Percentiles rank a stretch among this genome's conserved stretches.
phyloP scores from a whole-genome alignment of 1,140 invertebrate species.

The Drosophila cardini region DNA sequence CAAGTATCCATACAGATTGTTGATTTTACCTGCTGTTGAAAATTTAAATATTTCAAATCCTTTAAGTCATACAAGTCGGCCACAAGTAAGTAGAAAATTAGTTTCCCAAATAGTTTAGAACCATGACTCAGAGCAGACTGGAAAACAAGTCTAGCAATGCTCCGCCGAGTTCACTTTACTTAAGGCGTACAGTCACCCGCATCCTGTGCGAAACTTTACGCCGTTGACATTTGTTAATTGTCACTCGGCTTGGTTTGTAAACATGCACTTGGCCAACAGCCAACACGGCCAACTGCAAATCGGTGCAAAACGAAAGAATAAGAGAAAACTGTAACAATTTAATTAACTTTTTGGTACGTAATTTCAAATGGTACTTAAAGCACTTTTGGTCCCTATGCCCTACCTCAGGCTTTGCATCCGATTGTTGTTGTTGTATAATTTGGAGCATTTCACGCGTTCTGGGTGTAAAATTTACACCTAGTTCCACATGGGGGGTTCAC shows the following conservation, averaged over 20 bases:
- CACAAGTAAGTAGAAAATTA: conserved; percentile 18
- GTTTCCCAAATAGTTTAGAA: conserved; percentile 10
- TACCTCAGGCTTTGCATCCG: conserved; percentile 21
- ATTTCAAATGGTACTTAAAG: conserved; percentile 68
- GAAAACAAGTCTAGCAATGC: conserved; percentile 38
- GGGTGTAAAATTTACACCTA: conserved; percentile 63
- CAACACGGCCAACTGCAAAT: conserved; percentile 53
- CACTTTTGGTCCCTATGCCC: conserved; percentile 14
- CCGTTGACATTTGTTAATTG: conserved; percentile 78
- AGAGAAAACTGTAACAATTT: conserved; percentile 67
- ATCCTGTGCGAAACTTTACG: conserved; percentile 52
- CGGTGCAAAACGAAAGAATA: conserved; percentile 15
- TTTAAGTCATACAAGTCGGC: too few species aligned
- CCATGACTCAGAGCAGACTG: not conserved
- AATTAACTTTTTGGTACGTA: conserved; percentile 69
- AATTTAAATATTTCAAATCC: too few species aligned
- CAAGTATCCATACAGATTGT: too few species aligned
- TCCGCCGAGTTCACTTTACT: conserved; percentile 7
- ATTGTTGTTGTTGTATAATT: conserved; percentile 56
- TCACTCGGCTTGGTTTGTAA: conserved; percentile 57
- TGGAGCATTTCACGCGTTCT: conserved; percentile 58
- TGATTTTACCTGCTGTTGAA: too few species aligned
- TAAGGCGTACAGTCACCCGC: conserved; percentile 36
- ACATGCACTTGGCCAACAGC: conserved; percentile 77
- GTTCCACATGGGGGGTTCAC: not conserved